phyloP scores from a whole-genome alignment of 1,140 invertebrate genomes.

The Euura saliciscinereae region DNA sequence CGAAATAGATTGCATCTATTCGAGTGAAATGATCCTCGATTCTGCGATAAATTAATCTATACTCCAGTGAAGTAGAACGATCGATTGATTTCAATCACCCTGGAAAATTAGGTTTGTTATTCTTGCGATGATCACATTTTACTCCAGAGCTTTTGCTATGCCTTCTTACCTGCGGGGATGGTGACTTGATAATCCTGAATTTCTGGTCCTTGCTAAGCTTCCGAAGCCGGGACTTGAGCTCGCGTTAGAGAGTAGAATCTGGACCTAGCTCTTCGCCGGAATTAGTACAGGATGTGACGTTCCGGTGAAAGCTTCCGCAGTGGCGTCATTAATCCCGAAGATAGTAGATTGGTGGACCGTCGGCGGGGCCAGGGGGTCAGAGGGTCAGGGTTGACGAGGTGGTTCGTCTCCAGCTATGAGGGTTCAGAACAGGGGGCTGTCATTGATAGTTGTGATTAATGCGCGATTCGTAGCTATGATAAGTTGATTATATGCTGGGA shows the following conservation, averaged over 20 bases:
- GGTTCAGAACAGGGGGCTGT: constrained; percentile 30
- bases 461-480: constrained; percentile 38
- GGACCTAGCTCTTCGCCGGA: not conserved
- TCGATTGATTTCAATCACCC: too few relatives aligned
- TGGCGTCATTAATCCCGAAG: constrained; percentile 42
- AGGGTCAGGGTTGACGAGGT: not conserved
- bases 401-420: not conserved
- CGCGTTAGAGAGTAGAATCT: not conserved
- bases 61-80: too few relatives aligned
- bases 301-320: constrained; percentile 12
- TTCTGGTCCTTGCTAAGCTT: not conserved
- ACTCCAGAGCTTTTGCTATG: too few relatives aligned
- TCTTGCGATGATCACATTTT: too few relatives aligned
- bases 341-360: constrained; percentile 30
- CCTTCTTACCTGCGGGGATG: too few relatives aligned
- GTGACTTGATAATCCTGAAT: not conserved
- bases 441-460: constrained; percentile 57
- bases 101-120: too few relatives aligned
- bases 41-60: too few relatives aligned
- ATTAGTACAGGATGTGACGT: constrained; percentile 7
- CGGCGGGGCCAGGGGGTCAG: constrained; percentile 4
- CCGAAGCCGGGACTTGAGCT: not conserved
- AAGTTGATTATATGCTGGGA: constrained; percentile 47
- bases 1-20: too few relatives aligned
- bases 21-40: too few relatives aligned